phyloP scores from a whole-genome alignment of 2,113 vertebrate genomes.

The Steatornis caripensis region DNA sequence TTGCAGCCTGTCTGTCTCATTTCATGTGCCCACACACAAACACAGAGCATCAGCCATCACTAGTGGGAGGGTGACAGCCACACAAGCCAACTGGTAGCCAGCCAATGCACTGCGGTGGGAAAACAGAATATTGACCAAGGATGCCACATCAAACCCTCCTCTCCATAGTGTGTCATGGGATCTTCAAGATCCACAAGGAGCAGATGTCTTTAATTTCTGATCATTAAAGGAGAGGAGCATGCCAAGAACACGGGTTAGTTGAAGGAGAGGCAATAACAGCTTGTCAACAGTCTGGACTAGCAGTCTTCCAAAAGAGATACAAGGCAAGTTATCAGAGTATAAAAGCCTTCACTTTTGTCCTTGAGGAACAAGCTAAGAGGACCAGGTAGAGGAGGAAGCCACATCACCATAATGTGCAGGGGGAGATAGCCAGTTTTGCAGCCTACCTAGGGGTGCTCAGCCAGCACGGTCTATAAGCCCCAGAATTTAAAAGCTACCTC shows the following conservation, averaged over 20 bases:
- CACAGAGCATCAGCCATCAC: neutral
- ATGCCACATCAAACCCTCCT: neutral
- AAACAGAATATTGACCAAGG: neutral
- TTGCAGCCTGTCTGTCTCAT: neutral
- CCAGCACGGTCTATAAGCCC: neutral
- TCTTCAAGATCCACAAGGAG: neutral
- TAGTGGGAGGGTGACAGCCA: slow-evolving; percentile 26
- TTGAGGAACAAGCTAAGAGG: neutral
- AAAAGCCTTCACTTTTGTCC: neutral
- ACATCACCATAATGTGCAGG: neutral
- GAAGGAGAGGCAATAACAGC: neutral
- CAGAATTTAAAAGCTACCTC: neutral
- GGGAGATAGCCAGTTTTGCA: neutral
- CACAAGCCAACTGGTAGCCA: neutral
- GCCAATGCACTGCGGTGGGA: neutral
- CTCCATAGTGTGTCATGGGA: neutral
- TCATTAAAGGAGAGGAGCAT: neutral
- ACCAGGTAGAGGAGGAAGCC: neutral
- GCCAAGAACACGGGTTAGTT: neutral
- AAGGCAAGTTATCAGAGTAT: neutral
- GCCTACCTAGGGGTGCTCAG: neutral
- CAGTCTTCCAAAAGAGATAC: neutral
- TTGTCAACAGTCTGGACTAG: neutral
- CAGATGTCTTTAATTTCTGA: neutral
- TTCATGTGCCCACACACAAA: neutral